A percentile compares a stretch with the other conserved stretches of the same genome.
These are phyloP conservation scores for Lordiphosa mommai DNA, from an alignment of 1,140 invertebrate genomes.

Conservation along the genomic window DNA sequence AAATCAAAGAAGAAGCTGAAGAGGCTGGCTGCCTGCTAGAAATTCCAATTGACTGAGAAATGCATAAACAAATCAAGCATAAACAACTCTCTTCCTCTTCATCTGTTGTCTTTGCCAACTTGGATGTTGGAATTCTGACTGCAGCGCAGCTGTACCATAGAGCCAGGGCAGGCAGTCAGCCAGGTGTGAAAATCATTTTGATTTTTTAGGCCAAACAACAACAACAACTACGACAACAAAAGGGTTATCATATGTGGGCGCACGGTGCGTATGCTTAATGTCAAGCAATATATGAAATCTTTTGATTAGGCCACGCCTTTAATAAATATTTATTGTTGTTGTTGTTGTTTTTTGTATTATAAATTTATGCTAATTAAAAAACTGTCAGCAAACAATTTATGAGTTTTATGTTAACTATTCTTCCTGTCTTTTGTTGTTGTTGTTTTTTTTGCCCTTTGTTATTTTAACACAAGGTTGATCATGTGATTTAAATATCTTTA, in stretches of 20 bases:
- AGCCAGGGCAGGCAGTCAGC: conserved; percentile 11
- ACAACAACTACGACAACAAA: conserved; percentile 8
- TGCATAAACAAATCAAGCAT: conserved; percentile 66
- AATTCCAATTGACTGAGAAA: conserved; percentile 69
- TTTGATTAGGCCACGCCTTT: neutral
- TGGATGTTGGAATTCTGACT: conserved; percentile 9
- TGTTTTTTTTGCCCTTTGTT: no score
- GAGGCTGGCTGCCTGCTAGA: conserved; percentile 22
- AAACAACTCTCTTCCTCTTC: conserved; percentile 9
- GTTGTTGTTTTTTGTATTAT: conserved; percentile 5
- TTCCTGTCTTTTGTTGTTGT: conserved; percentile 21
- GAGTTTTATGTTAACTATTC: conserved; percentile 36
- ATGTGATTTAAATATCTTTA: no score
- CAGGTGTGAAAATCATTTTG: conserved; percentile 67
- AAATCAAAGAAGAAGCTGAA: conserved; percentile 32
- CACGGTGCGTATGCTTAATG: conserved; percentile 48
- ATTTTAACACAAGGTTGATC: no score
- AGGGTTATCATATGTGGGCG: conserved; percentile 13
- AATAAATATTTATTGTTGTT: no score
- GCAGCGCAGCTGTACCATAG: conserved; percentile 1
- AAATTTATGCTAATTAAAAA: conserved; percentile 51
- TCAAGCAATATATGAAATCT: conserved; percentile 1
- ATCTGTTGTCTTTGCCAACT: conserved; percentile 6
- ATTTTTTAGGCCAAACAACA: conserved; percentile 24
- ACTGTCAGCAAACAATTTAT: conserved; percentile 39